Evolutionary conservation across 1,140 invertebrate genomes (phyloP).

Genomic region (Panagrolaimus sp.): DNA sequence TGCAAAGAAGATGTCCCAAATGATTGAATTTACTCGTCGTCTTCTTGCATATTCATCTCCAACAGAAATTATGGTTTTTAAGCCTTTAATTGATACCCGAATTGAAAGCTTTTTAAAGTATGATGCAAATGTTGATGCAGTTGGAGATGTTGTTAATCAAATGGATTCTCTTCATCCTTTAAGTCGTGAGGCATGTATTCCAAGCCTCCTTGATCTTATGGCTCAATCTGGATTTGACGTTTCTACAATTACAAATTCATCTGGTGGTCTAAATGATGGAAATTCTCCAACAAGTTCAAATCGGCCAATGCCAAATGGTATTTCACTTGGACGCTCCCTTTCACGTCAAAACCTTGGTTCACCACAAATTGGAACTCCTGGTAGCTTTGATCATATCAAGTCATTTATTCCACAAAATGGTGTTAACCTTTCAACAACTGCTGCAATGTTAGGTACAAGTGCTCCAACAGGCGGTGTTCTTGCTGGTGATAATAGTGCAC

Average conservation of each 20-base stretch:
- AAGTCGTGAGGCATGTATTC: background rate
- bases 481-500: background rate
- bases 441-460: conserved; percentile 27
- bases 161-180: conserved; percentile 5
- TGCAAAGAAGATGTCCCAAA: conserved; percentile 83
- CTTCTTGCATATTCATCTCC: conserved; percentile 78
- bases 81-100: conserved; percentile 83
- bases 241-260: background rate
- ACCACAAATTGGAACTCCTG: conserved; percentile 17
- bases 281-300: background rate
- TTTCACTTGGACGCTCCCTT: background rate
- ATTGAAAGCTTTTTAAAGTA: conserved; percentile 76
- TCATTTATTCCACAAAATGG: background rate
- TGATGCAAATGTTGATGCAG: conserved; percentile 70
- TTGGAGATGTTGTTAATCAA: background rate
- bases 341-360: conserved; percentile 13
- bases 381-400: background rate
- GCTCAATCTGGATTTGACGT: background rate
- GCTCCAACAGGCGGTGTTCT: conserved; percentile 29
- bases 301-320: background rate
- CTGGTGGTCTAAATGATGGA: background rate
- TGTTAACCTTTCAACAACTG: conserved; percentile 5
- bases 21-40: conserved; percentile 85
- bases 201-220: background rate
- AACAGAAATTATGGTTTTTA: conserved; percentile 84